Conservation (phyloP, 2,888 invertebrate genomes). For the Caenorhabditis zanzibari region DNA sequence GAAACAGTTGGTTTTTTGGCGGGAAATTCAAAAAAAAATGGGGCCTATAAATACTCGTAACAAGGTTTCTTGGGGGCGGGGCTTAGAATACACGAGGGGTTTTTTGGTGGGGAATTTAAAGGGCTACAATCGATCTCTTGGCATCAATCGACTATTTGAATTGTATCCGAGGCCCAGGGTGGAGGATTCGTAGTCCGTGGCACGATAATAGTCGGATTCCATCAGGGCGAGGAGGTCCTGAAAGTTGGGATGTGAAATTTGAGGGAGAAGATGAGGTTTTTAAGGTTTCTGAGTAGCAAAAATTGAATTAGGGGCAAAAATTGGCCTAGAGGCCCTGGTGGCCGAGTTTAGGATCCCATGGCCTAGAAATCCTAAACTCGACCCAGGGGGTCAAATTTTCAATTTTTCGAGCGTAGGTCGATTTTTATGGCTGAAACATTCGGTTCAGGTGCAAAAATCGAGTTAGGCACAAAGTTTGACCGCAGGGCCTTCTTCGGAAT, state of each 20-base stretch:
- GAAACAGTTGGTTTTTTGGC: too few relatives aligned
- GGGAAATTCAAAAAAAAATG: too few relatives aligned
- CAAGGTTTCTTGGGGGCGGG: neutral
- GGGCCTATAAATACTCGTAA: too few relatives aligned
- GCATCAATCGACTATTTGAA: slow-evolving; percentile 73
- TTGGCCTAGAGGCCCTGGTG: neutral
- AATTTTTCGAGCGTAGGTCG: too few relatives aligned
- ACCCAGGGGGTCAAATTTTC: too few relatives aligned
- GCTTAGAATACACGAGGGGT: neutral
- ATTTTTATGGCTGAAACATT: too few relatives aligned
- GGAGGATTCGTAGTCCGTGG: slow-evolving; percentile 74
- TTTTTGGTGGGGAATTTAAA: neutral
- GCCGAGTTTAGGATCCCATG: too few relatives aligned
- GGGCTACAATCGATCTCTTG: slow-evolving; percentile 60
- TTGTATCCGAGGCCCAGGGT: slow-evolving; percentile 77
- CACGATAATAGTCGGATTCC: slow-evolving; percentile 70
- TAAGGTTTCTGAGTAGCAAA: neutral
- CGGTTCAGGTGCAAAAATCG: too few relatives aligned
- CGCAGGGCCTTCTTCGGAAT: too few relatives aligned
- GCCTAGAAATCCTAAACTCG: too few relatives aligned
- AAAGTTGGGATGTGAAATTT: slow-evolving; percentile 7
- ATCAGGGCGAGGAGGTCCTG: slow-evolving; percentile 75
- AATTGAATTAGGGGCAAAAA: neutral
- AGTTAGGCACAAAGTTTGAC: too few relatives aligned
- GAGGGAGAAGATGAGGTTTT: neutral